Base-by-base conservation (phyloP, 2,797 vertebrate genomes). In the Cyprinodon diabolis region DNA sequence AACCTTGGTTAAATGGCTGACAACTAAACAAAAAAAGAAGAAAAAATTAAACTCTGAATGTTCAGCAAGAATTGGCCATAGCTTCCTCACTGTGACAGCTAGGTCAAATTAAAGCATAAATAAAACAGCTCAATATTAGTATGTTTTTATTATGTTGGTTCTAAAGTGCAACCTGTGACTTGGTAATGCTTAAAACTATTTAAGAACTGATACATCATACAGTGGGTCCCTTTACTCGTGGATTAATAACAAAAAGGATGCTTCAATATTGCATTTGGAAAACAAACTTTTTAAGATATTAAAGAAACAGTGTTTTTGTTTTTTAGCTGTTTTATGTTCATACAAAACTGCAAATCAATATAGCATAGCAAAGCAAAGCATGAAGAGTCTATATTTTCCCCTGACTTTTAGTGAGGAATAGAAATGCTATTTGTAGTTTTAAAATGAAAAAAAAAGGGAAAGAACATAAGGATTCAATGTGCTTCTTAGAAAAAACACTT, bases 261-360 rank as follows among this genome's bases (percentile, higher is more conserved):
- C 56, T 56, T 78, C 54, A 60, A 68, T 69, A 54, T 21, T 30
- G 5, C 25, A 62, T 35, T 21, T 37, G 23, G 35, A 21, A 55
- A 30, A 66, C 49, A 54, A 25, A 23, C 48, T 37, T 54, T 35
- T 12, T 25, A 2, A 6, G 49, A 11, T 71, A 9, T 35, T 12
- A 45, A 69, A 47, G 17, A 37, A 63, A 9, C 17, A 6, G 52
- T 2, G n/a, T 49, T 5, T 7, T n/a, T 30, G 5, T 55, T 49
- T 47, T 76, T 56, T 43, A 35, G 43, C n/a, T 25, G 21, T 8
- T 57, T 72, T 10, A 55, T 55, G 21, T 11, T n/a, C 21, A 55
- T 55, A n/a, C 19, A 54, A 13, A 55, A 9, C 23, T 6, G 21
- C 21, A n/a, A 55, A 55, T 55, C 21, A 54, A 8, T 54, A 54